phyloP scores from a whole-genome alignment of 2,888 invertebrate genomes.

The Pardosa pseudoannulata region DNA sequence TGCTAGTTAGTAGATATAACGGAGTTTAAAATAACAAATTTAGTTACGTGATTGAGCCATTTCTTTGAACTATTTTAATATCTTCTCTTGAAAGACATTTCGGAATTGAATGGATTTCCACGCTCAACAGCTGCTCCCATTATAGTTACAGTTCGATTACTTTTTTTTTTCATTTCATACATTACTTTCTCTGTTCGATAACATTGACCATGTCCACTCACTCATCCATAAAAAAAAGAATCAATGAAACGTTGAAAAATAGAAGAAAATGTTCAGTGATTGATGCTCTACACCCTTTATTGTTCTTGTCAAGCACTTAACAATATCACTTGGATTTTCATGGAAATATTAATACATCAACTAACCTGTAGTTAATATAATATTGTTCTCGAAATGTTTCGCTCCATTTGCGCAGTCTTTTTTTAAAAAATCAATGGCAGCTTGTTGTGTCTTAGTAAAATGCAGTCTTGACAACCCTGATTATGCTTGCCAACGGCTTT shows the following conservation, averaged over 20 bases:
- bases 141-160: neutral
- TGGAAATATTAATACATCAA: neutral
- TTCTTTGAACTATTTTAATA: too few relatives aligned
- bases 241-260: neutral
- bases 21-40: too few relatives aligned
- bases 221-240: neutral
- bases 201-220: neutral
- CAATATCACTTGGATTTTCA: neutral
- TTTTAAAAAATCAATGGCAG: too few relatives aligned
- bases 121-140: neutral
- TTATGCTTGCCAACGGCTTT: too few relatives aligned
- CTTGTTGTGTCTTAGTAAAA: too few relatives aligned
- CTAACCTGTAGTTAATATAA: neutral
- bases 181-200: neutral
- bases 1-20: too few relatives aligned
- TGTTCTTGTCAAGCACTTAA: neutral
- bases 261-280: neutral
- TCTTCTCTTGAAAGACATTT: neutral
- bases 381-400: neutral
- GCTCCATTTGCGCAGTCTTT: too few relatives aligned
- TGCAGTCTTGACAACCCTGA: too few relatives aligned
- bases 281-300: neutral
- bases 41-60: too few relatives aligned
- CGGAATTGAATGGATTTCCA: neutral
- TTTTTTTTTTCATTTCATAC: neutral